Conservation (phyloP, 2,113 vertebrate species). For the Tupaia tana region DNA sequence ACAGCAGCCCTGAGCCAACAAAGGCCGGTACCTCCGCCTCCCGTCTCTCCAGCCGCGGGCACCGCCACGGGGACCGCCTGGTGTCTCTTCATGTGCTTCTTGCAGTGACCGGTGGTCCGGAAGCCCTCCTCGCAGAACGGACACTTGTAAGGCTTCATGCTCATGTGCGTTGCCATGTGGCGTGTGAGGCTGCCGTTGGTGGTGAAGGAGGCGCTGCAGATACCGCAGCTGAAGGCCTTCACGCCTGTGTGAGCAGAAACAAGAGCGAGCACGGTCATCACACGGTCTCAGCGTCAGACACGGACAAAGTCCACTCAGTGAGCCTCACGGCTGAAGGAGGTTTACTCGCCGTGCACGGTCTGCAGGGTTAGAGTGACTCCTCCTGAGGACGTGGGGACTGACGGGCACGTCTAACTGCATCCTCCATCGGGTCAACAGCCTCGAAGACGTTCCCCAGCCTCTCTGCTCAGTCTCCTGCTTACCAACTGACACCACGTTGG, state of each 20-base stretch:
- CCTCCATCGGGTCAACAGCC: background rate
- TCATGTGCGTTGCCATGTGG: constrained; percentile 95
- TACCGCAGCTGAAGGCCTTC: constrained; percentile 95
- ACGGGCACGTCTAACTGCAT: background rate
- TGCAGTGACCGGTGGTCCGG: constrained; percentile 94
- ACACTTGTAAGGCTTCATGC: constrained; percentile 95
- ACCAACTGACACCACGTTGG: too few species aligned
- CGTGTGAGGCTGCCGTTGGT: constrained; percentile 98
- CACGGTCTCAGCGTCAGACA: background rate
- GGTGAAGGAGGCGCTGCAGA: constrained; percentile 95
- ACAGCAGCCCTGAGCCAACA: too few species aligned
- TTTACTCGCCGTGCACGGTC: rapidly evolving
- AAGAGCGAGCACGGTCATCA: too few species aligned
- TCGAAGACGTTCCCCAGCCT: background rate
- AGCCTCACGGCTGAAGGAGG: background rate
- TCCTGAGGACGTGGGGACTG: background rate
- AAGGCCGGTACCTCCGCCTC: constrained; percentile 87
- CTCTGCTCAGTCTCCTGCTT: rapidly evolving
- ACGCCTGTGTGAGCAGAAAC: constrained; percentile 86
- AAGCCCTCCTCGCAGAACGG: constrained; percentile 95
- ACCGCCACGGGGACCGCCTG: constrained; percentile 85
- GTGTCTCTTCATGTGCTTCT: constrained; percentile 96
- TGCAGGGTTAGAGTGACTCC: background rate
- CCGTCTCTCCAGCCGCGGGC: constrained; percentile 84
- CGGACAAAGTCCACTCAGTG: rapidly evolving